Evolutionary conservation across 1,140 invertebrate species (phyloP).

Genomic region (Bombus difficillimus): DNA sequence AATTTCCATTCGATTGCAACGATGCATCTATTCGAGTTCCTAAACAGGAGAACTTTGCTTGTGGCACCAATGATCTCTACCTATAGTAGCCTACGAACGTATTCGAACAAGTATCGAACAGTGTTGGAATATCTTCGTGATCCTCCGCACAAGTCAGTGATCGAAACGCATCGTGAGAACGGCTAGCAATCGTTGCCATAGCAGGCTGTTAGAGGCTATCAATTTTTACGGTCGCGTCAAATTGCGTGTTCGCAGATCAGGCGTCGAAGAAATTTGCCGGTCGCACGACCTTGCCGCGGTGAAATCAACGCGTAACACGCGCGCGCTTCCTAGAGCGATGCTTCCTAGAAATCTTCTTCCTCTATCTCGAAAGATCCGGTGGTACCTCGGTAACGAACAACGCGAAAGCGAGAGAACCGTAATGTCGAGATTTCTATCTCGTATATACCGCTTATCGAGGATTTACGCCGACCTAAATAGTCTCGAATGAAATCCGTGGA

Average conservation of each 20-base stretch:
- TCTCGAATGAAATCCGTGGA: not conserved
- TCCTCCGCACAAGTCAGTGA: not conserved
- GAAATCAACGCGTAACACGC: not conserved
- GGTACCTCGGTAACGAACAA: not conserved
- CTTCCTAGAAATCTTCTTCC: not conserved
- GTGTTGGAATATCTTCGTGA: not conserved
- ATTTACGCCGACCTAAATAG: not conserved
- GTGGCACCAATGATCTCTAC: too few relatives aligned
- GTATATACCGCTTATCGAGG: not conserved
- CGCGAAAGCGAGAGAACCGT: not conserved
- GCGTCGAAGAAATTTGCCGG: not conserved
- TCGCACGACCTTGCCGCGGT: not conserved
- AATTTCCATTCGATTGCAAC: too few relatives aligned
- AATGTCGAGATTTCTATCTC: not conserved
- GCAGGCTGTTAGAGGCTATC: not conserved
- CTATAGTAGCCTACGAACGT: too few relatives aligned
- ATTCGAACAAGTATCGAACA: not conserved
- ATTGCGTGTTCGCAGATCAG: not conserved
- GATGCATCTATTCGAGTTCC: too few relatives aligned
- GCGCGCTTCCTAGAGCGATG: not conserved
- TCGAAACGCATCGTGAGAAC: not conserved
- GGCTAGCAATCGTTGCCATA: not conserved
- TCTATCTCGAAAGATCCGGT: not conserved
- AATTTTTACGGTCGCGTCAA: not conserved
- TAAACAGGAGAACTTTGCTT: too few relatives aligned